Conservation (phyloP, 2,113 vertebrate genomes). For the Psophia crepitans region DNA sequence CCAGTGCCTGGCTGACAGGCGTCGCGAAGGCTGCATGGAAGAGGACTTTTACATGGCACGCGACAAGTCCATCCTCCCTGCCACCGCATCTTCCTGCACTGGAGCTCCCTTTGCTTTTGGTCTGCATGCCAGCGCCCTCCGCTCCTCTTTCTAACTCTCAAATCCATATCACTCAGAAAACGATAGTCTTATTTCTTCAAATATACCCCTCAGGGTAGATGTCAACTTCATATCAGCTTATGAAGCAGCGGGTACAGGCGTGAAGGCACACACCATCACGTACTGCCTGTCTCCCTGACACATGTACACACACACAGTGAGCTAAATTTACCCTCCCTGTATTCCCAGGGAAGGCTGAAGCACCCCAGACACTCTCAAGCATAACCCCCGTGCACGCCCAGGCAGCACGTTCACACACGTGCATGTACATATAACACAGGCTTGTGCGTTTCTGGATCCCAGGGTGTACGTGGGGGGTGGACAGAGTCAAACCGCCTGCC, state of each 20-base stretch:
- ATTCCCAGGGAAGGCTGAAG: not conserved
- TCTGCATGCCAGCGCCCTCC: not conserved
- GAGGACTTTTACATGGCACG: not conserved
- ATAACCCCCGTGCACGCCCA: not conserved
- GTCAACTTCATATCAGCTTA: not conserved
- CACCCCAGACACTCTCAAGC: not conserved
- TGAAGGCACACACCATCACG: not conserved
- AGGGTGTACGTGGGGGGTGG: accelerated
- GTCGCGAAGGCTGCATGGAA: not conserved
- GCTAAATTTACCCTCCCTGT: not conserved
- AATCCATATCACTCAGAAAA: not conserved
- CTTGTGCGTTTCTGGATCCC: not conserved
- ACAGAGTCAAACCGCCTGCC: not conserved
- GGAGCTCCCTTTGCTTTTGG: not conserved
- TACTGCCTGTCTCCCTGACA: not conserved
- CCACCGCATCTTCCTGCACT: not conserved
- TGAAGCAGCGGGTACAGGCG: not conserved
- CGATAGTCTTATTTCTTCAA: not conserved
- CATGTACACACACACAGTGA: not conserved
- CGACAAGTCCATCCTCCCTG: not conserved
- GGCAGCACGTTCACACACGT: not conserved
- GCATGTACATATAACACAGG: accelerated
- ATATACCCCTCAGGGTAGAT: not conserved
- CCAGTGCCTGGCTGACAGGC: not conserved
- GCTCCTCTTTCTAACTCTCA: not conserved